Percentiles rank a stretch among this genome's conserved stretches.
phyloP scores from a whole-genome alignment of 2,113 vertebrate species.

The Erythrocebus patas region DNA sequence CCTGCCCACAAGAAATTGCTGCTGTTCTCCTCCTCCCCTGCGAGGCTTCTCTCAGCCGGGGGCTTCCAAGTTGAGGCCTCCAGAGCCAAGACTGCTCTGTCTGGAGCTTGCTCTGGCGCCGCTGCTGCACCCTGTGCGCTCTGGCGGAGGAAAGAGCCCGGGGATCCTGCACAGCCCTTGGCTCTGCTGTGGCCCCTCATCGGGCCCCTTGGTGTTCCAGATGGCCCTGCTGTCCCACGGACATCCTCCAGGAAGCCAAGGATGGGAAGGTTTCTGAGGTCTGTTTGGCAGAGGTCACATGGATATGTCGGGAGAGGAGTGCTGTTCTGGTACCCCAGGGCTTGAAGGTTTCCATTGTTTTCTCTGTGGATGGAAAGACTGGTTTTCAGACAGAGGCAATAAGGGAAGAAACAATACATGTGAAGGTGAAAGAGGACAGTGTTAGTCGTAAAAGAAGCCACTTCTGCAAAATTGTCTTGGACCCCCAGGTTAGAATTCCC shows the following conservation, averaged over 20 bases:
- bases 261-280: neutral
- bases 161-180: neutral
- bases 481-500: neutral
- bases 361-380: neutral
- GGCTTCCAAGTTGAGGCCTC: neutral
- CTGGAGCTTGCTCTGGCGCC: fast-evolving
- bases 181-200: fast-evolving
- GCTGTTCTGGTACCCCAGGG: fast-evolving
- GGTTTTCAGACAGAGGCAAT: neutral
- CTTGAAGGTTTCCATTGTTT: fast-evolving
- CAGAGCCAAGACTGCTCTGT: neutral
- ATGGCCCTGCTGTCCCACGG: fast-evolving
- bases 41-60: neutral
- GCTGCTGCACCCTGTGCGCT: fast-evolving
- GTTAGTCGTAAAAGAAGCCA: fast-evolving
- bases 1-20: fast-evolving
- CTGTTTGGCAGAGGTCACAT: neutral
- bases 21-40: fast-evolving
- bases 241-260: neutral
- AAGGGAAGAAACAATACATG: neutral
- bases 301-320: fast-evolving
- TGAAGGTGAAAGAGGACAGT: fast-evolving
- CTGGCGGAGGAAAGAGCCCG: neutral
- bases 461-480: neutral
- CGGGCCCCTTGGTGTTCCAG: fast-evolving